phyloP scores from a whole-genome alignment of 2,113 vertebrate species.

The Psophia crepitans region DNA sequence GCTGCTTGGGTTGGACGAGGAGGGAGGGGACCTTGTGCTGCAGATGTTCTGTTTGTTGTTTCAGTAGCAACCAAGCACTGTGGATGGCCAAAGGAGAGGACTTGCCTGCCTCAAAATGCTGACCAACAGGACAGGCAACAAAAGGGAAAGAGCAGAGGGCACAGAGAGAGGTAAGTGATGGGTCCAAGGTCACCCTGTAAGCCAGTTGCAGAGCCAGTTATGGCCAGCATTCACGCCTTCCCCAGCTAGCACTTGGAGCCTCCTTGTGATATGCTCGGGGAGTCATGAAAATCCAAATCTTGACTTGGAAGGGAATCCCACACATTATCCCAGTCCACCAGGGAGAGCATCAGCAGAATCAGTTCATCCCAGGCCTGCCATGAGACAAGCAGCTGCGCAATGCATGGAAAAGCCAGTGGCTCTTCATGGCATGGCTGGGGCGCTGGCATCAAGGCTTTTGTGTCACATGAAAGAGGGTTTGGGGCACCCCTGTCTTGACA shows the following conservation, averaged over 20 bases:
- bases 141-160: background rate
- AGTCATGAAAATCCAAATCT: background rate
- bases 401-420: background rate
- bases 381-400: accelerated
- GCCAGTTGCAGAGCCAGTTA: background rate
- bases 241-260: accelerated
- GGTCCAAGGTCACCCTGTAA: background rate
- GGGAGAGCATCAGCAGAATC: background rate
- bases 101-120: background rate
- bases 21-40: background rate
- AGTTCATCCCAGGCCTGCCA: background rate
- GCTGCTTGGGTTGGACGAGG: background rate
- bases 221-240: background rate
- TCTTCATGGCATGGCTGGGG: background rate
- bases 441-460: background rate
- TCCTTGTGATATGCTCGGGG: accelerated
- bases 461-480: background rate
- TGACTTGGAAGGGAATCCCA: background rate
- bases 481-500: background rate
- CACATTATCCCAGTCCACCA: background rate
- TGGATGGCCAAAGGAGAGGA: background rate
- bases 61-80: background rate
- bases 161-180: background rate
- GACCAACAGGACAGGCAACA: background rate
- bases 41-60: background rate